phyloP scores from a whole-genome alignment of 2,888 invertebrate species.

The Cantharis lateralis region DNA sequence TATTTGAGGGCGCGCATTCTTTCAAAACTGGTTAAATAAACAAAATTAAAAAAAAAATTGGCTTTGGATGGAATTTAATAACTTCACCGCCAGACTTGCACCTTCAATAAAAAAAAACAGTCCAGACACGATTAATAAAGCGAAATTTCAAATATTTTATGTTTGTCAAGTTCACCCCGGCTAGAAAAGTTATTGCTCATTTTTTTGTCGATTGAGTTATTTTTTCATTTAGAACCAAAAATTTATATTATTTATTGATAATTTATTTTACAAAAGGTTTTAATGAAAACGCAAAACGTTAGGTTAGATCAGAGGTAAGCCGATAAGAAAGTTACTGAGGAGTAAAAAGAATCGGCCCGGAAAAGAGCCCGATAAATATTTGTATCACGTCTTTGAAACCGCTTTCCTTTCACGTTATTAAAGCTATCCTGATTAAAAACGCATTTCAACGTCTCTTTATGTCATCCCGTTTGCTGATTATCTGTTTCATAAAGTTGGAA shows the following conservation, averaged over 20 bases:
- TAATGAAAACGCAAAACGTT: not conserved
- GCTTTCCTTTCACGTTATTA: not conserved
- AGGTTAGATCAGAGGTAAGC: not conserved
- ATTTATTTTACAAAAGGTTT: not conserved
- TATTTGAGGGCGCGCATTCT: not conserved
- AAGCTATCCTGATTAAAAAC: not conserved
- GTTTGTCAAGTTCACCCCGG: not conserved
- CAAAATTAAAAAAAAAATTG: not conserved
- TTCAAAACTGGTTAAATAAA: not conserved
- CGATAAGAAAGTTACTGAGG: not conserved
- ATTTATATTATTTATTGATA: not conserved
- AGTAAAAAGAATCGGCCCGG: not conserved
- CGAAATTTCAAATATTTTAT: not conserved
- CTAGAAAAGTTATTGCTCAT: too few relatives aligned
- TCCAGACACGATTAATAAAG: not conserved
- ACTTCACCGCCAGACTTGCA: not conserved
- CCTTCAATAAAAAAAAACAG: not conserved
- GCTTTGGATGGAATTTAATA: not conserved
- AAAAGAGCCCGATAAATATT: slow-evolving; percentile 2
- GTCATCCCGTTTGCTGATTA: not conserved
- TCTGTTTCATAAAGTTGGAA: not conserved
- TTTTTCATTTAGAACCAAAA: not conserved
- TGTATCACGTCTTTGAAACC: not conserved
- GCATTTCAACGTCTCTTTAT: not conserved
- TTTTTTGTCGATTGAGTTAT: not conserved